Conservation (phyloP, 2,888 invertebrate genomes). For the Artemia sinica region DNA sequence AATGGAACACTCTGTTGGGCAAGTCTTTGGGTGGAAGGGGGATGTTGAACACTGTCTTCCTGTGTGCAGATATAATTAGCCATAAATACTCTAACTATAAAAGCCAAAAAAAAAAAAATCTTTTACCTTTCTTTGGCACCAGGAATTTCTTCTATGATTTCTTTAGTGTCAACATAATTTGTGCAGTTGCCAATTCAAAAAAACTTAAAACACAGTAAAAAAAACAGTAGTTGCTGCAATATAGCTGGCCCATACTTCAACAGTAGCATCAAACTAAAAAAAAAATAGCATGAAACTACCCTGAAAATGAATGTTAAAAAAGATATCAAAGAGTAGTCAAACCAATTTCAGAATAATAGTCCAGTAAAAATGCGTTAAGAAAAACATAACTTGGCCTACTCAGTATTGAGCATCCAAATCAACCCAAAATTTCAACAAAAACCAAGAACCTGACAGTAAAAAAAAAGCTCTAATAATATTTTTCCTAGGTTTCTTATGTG, state of each 20-base stretch:
- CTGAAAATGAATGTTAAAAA: no score
- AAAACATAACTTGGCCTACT: no score
- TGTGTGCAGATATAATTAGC: not conserved
- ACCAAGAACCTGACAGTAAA: no score
- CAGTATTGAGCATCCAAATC: no score
- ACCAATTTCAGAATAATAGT: no score
- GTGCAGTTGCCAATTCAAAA: slow-evolving; percentile 73
- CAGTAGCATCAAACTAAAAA: slow-evolving; percentile 68
- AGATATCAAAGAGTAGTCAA: no score
- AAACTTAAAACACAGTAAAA: slow-evolving; percentile 64
- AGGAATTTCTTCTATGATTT: slow-evolving; percentile 47
- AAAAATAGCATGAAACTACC: slow-evolving; percentile 16
- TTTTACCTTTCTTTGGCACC: slow-evolving; percentile 11
- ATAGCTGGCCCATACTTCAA: slow-evolving; percentile 70
- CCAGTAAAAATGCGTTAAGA: no score
- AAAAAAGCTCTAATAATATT: no score
- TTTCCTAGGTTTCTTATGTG: no score
- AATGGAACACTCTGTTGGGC: no score
- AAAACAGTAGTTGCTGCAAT: slow-evolving; percentile 58
- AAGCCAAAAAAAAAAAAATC: no score
- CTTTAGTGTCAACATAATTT: slow-evolving; percentile 87
- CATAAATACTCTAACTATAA: not conserved
- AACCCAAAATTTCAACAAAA: no score
- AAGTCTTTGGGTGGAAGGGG: not conserved
- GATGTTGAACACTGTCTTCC: not conserved